Evolutionary conservation across 1,140 invertebrate genomes (phyloP).

Genomic region (Coenobita brevimanus): DNA sequence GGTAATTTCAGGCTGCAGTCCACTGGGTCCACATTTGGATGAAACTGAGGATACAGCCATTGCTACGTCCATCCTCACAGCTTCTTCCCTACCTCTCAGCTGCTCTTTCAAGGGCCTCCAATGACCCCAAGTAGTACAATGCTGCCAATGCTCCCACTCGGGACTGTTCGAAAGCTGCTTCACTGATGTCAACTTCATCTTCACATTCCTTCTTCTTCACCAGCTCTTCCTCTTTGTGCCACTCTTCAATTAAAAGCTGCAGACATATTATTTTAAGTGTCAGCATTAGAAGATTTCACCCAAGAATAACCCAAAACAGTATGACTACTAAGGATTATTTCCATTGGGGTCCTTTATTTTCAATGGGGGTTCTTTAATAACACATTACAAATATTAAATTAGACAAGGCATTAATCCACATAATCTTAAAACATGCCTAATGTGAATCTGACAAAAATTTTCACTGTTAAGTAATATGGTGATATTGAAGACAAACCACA

Average conservation of each 20-base stretch:
- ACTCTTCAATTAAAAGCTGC: slow-evolving; percentile 17
- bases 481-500: too few relatives aligned
- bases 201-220: not conserved
- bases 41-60: too few relatives aligned
- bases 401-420: not conserved
- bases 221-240: slow-evolving; percentile 18
- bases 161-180: not conserved
- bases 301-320: too few relatives aligned
- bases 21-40: too few relatives aligned
- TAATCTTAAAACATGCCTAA: not conserved
- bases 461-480: too few relatives aligned
- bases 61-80: too few relatives aligned
- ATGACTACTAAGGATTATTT: too few relatives aligned
- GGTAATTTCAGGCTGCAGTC: too few relatives aligned
- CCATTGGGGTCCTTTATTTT: too few relatives aligned
- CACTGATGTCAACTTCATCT: not conserved
- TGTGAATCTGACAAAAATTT: not conserved
- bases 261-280: not conserved
- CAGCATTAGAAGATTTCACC: not conserved
- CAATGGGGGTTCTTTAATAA: too few relatives aligned
- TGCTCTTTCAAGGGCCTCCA: not conserved
- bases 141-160: slow-evolving; percentile 6
- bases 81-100: slow-evolving; percentile 6
- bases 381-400: too few relatives aligned
- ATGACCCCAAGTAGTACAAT: slow-evolving; percentile 27